Evolutionary conservation across 2,888 invertebrate genomes (phyloP), one percentile per base, ranked within the genome.

Genomic region (Leptarthrus brevirostris): DNA sequence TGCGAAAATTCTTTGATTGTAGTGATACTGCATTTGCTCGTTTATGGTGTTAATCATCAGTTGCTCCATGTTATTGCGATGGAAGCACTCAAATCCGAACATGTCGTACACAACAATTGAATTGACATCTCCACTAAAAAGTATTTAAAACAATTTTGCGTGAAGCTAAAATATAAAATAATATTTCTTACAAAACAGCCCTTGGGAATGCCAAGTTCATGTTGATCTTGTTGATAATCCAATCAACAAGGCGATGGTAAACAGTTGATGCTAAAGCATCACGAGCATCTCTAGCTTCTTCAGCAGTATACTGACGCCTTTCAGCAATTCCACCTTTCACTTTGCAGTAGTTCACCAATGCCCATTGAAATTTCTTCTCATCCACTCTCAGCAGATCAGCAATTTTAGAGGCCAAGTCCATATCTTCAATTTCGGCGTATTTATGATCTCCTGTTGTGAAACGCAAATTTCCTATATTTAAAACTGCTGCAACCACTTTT

Each of bases 1-100:
- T 4, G 92, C 91, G 84, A 97, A 97, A 76, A 95, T 89, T 81
- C 93, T 89, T 84, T 97, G 97, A 80, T 96, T 93, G 83, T 95
- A 97, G 79, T 95, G 91, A 82, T 95, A 97, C 82, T 97, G 96
- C 82, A 97, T 89, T 84, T 97, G 96, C 82, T 97, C 97, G 82
- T 97, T 97, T 74, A 94, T 88, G 1, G 93, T 92, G 82, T 97
- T 97, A 2, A 96, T 92, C 78, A 95, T 90, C 6, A 97, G 86
- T 82, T 97, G 96, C 79, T 96, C 94, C 76, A 96, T 87, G 10
- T 92, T 90, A 84, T 97, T 97, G 79, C 90, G 88, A 78, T 91
- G 90, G 82, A 93, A 95, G 82, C 96, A 96, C 86, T 97, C 97
- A 81, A 97, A 96, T 0, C 97, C 97, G 81, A 92, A 96, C 85